These are phyloP conservation scores for Hydroisotoma schaefferi DNA, from an alignment of 2,888 invertebrate species.

Conservation along the genomic window DNA sequence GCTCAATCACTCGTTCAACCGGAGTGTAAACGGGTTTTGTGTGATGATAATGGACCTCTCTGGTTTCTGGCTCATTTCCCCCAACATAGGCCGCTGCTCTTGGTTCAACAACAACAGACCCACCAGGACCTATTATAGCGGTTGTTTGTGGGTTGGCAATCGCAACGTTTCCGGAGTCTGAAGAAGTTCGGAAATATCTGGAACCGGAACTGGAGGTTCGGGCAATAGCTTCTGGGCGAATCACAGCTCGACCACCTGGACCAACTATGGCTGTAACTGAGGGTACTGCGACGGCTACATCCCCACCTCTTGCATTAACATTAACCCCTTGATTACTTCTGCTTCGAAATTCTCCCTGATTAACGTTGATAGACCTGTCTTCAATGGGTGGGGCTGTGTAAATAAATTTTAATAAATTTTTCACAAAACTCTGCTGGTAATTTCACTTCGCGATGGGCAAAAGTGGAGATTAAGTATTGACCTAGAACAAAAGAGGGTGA, in stretches of 20 bases:
- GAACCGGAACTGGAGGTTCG: conserved; percentile 10
- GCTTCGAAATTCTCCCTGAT: not conserved
- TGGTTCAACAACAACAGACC: conserved; percentile 36
- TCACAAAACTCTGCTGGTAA: not conserved
- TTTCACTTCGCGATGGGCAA: not conserved
- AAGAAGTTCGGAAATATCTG: conserved; percentile 18
- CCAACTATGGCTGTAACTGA: conserved; percentile 45
- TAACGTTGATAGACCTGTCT: conserved; percentile 5
- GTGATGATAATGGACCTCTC: conserved; percentile 1
- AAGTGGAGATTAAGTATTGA: conserved; percentile 2
- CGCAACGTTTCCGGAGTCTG: conserved; percentile 31
- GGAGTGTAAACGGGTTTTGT: not conserved
- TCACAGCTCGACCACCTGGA: conserved; percentile 41
- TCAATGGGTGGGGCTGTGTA: conserved; percentile 3
- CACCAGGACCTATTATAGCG: conserved; percentile 40
- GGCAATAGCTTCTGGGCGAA: conserved; percentile 40
- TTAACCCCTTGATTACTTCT: conserved; percentile 12
- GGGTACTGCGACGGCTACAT: conserved; percentile 38
- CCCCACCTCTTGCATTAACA: conserved; percentile 26
- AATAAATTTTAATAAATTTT: not conserved
- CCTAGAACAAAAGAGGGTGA: conserved; percentile 25
- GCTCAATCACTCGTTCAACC: conserved; percentile 3
- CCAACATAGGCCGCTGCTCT: conserved; percentile 34
- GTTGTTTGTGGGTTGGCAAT: conserved; percentile 33
- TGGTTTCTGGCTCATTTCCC: conserved; percentile 2